Conservation (phyloP, 2,113 vertebrate species). For the Tympanuchus pallidicinctus region DNA sequence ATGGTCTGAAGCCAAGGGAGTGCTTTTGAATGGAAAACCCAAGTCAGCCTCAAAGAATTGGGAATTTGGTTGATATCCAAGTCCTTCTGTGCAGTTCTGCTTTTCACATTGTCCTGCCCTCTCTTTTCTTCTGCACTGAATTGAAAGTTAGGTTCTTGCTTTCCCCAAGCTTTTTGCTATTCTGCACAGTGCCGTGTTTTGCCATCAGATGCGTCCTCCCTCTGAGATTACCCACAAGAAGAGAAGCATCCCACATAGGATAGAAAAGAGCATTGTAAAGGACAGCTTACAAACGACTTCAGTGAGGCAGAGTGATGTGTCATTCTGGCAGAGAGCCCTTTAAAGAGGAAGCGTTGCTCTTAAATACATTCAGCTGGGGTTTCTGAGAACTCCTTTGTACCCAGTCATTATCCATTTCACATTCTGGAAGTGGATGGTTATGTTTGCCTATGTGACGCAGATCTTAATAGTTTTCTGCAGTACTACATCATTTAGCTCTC, state of each 20-base stretch:
- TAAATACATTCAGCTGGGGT: conserved; percentile 70
- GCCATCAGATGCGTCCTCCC: background rate
- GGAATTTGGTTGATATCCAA: conserved; percentile 42
- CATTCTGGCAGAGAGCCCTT: conserved; percentile 72
- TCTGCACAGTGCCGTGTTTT: background rate
- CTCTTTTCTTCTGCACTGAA: conserved; percentile 13
- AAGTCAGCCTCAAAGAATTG: conserved; percentile 56
- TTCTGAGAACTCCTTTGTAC: conserved; percentile 75
- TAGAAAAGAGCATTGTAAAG: conserved; percentile 53
- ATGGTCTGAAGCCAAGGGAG: conserved; percentile 21
- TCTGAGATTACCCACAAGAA: background rate
- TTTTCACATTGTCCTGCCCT: conserved; percentile 6
- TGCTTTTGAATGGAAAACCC: conserved; percentile 55
- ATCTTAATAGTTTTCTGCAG: conserved; percentile 70
- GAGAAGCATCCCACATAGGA: background rate
- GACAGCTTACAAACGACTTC: conserved; percentile 70
- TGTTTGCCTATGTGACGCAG: conserved; percentile 74
- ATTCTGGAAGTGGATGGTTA: conserved; percentile 72
- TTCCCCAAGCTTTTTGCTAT: background rate
- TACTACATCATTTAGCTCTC: conserved; percentile 72
- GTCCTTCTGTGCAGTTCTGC: conserved; percentile 28
- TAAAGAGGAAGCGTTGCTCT: conserved; percentile 72
- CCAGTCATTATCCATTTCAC: conserved; percentile 76
- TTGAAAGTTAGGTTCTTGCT: background rate
- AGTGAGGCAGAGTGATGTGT: conserved; percentile 71